Conservation (phyloP, 1,140 invertebrate species). For the Xylocopa sonorina region DNA sequence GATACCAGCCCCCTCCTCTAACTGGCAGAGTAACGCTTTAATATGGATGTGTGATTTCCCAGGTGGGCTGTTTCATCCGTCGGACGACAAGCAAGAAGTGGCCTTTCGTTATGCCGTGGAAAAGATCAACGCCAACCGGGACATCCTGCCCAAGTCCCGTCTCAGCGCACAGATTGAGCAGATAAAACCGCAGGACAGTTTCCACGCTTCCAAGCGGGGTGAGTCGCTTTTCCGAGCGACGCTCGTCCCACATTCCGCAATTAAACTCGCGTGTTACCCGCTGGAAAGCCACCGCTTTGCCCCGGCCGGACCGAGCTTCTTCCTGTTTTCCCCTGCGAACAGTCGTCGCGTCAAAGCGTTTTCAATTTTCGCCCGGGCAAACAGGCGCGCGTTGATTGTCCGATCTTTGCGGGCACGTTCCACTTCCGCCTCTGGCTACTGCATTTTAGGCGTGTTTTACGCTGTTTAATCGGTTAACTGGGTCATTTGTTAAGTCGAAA, state of each 20-base stretch:
- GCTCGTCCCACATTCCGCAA: conserved; percentile 2
- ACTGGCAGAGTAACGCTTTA: conserved; percentile 65
- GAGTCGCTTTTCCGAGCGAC: conserved; percentile 66
- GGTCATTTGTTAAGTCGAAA: too few relatives aligned
- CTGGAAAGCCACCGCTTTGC: neutral
- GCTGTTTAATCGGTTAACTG: neutral
- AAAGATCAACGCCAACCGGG: conserved; percentile 91
- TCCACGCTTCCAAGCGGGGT: conserved; percentile 96
- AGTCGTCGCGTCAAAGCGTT: neutral
- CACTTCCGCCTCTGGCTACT: neutral
- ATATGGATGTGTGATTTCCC: conserved; percentile 75
- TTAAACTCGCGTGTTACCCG: conserved; percentile 1
- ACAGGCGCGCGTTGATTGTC: neutral
- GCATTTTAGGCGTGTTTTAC: neutral
- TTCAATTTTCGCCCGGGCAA: neutral
- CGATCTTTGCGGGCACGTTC: neutral
- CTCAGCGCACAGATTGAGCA: conserved; percentile 93
- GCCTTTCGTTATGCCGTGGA: conserved; percentile 95
- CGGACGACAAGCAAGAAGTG: conserved; percentile 91
- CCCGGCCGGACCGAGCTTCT: too few relatives aligned
- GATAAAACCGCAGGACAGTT: conserved; percentile 94
- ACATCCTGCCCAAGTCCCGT: conserved; percentile 91
- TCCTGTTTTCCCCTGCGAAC: neutral
- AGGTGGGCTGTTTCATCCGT: conserved; percentile 95
- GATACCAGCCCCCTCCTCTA: neutral